These are phyloP conservation scores for Litoditis marina DNA, from an alignment of 2,888 invertebrate species.

Conservation along the genomic window DNA sequence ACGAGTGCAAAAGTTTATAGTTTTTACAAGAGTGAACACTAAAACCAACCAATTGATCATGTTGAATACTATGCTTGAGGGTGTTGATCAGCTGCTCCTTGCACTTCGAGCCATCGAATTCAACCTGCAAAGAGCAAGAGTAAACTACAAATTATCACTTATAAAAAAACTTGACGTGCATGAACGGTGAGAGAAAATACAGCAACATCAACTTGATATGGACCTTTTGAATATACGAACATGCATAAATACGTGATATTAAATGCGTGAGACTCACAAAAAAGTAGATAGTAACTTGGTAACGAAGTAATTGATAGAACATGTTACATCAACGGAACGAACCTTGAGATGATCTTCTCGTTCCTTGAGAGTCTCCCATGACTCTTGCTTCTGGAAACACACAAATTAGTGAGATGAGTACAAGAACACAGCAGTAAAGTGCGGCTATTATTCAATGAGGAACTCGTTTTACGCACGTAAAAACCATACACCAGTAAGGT, in stretches of 20 bases:
- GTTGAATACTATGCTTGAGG: too few relatives aligned
- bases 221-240: too few relatives aligned
- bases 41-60: neutral
- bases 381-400: slow-evolving; percentile 47
- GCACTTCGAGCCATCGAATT: slow-evolving; percentile 40
- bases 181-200: slow-evolving; percentile 7
- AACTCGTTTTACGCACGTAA: too few relatives aligned
- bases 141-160: neutral
- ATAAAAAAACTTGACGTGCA: neutral
- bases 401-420: neutral
- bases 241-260: too few relatives aligned
- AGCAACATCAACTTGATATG: too few relatives aligned
- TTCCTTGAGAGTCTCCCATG: slow-evolving; percentile 47
- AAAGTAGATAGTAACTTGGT: too few relatives aligned
- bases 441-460: too few relatives aligned
- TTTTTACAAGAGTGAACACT: neutral
- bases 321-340: too few relatives aligned
- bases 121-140: slow-evolving; percentile 26
- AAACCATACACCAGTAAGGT: too few relatives aligned
- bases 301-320: too few relatives aligned
- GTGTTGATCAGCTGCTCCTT: slow-evolving; percentile 27
- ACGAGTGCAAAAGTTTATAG: too few relatives aligned
- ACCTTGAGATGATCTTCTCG: slow-evolving; percentile 31
- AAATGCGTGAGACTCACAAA: too few relatives aligned
- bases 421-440: neutral